phyloP scores from a whole-genome alignment of 2,888 invertebrate species.

The Clusia tigrina region DNA sequence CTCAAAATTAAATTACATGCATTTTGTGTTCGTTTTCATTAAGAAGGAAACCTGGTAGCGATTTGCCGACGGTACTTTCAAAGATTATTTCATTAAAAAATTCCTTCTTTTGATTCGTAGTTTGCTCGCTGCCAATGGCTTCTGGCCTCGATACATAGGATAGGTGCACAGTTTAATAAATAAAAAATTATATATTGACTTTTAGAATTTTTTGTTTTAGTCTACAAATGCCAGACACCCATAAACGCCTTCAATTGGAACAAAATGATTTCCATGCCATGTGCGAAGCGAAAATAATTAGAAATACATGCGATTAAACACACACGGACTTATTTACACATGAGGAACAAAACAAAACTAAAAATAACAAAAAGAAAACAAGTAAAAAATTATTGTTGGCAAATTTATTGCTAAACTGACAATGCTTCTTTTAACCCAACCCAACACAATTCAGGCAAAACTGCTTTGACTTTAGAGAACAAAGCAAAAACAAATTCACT shows the following conservation, averaged over 20 bases:
- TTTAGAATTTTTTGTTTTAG: slow-evolving; percentile 15
- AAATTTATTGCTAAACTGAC: slow-evolving; percentile 32
- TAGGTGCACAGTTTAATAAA: no score
- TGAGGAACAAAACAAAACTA: background rate
- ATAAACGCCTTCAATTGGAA: slow-evolving; percentile 13
- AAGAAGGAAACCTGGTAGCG: no score
- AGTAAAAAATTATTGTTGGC: slow-evolving; percentile 21
- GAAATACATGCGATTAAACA: background rate
- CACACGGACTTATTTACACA: background rate
- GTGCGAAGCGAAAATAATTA: slow-evolving; percentile 3
- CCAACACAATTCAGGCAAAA: slow-evolving; percentile 22
- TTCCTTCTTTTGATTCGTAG: no score
- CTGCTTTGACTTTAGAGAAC: no score
- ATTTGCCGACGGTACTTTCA: no score
- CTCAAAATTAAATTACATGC: no score
- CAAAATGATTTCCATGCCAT: slow-evolving; percentile 6
- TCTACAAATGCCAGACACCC: slow-evolving; percentile 11
- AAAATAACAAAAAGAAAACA: slow-evolving; percentile 17
- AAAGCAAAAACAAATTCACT: slow-evolving; percentile 20
- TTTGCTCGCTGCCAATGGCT: no score
- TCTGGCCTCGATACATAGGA: no score
- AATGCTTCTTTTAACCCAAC: slow-evolving; percentile 33
- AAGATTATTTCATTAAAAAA: no score
- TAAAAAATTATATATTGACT: no score
- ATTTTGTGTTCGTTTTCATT: no score